Evolutionary conservation across 2,888 invertebrate species (phyloP), one percentile per base, ranked within the genome.

Genomic region (Polietes domitor): DNA sequence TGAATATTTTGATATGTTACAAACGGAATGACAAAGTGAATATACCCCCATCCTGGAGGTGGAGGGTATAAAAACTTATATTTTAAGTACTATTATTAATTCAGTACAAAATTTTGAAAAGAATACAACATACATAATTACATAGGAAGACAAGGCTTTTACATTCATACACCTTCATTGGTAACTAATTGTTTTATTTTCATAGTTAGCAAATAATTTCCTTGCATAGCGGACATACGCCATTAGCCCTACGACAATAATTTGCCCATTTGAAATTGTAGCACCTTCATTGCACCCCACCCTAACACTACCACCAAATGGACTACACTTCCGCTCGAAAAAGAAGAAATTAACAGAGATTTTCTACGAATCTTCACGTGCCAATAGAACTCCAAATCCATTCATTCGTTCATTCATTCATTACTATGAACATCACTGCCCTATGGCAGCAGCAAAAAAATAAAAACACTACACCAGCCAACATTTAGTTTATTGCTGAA

Each of bases 301-400:
- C 17, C 2, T 37, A 12, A 32, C 61, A 26, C n/a, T 17, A 9
- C 24, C 15, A 61, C 32, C 28, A 32, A 61, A 61, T 61, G 61
- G 15, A 28, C 32, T 61, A 61, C 61, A 61, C 61, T 28, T 61
- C 61, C 61, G 61, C 61, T 61, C n/a, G n/a, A n/a, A n/a, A 61
- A 61, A 61, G 28, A 61, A 28, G 61, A 61, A 61, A 61, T 61
- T 61, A 61, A n/a, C 61, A 26, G 12, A 15, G 61, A 61, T 61
- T 61, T 61, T 61, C 61, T 61, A 5, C 28, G 61, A 28, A 32
- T 28, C n/a, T 1, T 28, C 61, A 28, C 26, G 24, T 28, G 55
- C 55, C 61, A 61, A 17, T 2, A 15, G 1, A n/a, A 15, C 47
- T n/a, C n/a, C 32, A 32, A 32, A 32, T 6, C 32, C 9, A 32